These are phyloP conservation scores for Dinoponera quadriceps DNA, from an alignment of 1,140 invertebrate species.

Conservation along the genomic window DNA sequence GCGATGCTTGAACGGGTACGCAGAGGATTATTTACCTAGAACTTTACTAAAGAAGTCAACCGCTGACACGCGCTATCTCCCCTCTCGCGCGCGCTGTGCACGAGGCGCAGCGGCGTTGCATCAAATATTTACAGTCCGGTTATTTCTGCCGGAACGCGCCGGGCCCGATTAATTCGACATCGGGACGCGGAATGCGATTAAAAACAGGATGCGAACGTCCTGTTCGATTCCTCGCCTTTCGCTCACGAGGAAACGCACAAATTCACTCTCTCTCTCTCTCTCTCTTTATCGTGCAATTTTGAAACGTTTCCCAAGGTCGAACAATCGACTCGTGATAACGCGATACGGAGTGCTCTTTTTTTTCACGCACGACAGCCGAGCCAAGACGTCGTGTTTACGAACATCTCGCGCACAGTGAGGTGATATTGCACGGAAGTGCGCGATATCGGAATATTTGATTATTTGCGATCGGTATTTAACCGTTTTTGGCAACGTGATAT, in stretches of 20 bases:
- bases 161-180: constrained; percentile 16
- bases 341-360: too few species aligned
- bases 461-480: too few species aligned
- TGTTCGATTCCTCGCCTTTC: background rate
- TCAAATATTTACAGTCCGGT: constrained; percentile 41
- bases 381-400: too few species aligned
- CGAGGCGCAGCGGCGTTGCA: background rate
- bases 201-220: background rate
- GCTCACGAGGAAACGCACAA: background rate
- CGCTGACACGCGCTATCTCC: background rate
- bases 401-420: too few species aligned
- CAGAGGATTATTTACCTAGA: constrained; percentile 8
- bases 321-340: too few species aligned
- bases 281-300: background rate
- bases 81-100: background rate
- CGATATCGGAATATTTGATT: too few species aligned
- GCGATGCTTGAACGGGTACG: background rate
- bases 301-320: too few species aligned
- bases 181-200: background rate
- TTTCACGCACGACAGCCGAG: too few species aligned
- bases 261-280: background rate
- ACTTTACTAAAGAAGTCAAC: constrained; percentile 12
- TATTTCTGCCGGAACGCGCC: constrained; percentile 1
- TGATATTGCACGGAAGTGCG: too few species aligned
- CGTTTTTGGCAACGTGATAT: background rate